Evolutionary conservation across 2,113 vertebrate genomes (phyloP), one percentile per base, ranked within the genome.

Genomic region (Actenoides hombroni): DNA sequence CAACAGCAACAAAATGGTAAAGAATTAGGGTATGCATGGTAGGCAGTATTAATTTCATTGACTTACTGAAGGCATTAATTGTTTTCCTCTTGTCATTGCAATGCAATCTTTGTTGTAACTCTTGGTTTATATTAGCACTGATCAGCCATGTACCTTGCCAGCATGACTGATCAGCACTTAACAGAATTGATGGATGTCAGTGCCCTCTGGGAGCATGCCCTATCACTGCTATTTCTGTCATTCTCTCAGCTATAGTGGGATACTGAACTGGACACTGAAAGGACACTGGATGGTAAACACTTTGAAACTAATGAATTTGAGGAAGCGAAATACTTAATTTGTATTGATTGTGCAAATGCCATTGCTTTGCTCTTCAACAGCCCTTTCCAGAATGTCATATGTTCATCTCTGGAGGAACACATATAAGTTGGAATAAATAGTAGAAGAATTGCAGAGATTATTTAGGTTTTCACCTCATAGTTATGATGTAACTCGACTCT

Each of bases 111-210:
- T 68, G 81, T 35, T 95, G 46, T 93, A 94, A 95, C 91, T 94
- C 67, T 92, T n/a, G 56, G 78, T 88, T 96, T 96, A 57, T 94
- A 57, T 71, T 94, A 88, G 94, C 69, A 14, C 68, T 89, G 76
- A 92, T 76, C 42, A 74, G 44, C 79, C 49, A 5, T 18, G 13
- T 37, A 64, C 24, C 61, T 85, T 65, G 69, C 71, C 20, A 53
- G 39, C 42, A 37, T 42, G 60, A 46, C 54, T 90, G 82, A 86
- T 60, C 1, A 12, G 71, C 44, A 11, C 8, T 90, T 76, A 51
- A 46, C 10, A 86, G n/a, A 78, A 88, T 31, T 71, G 40, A 79
- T 48, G 57, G 37, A 48, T 78, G 44, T 60, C 69, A 61, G 23
- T 93, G 84, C 64, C 73, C 94, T 77, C 48, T 87, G 60, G 80